Evolutionary conservation across 2,888 invertebrate genomes (phyloP), one percentile per base, ranked within the genome.

Genomic region (Nyleta sp.): DNA sequence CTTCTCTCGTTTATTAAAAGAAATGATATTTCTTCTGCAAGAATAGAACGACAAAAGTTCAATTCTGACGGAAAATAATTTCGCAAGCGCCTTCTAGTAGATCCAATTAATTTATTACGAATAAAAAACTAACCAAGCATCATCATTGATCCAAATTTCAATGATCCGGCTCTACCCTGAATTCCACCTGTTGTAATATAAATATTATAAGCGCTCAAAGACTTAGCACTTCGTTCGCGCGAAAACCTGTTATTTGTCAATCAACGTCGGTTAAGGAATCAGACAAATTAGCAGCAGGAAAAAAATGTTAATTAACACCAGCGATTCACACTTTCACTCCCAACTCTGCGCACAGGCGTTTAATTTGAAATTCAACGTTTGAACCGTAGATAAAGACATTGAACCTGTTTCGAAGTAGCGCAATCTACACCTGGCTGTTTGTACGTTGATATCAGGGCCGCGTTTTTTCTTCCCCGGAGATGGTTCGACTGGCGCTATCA

Each of bases 291-390:
- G 40, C 38, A 46, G 31, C 8, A 13, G 60, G 13, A 62, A 46
- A 71, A 35, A 72, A 55, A 55, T 31, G 57, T 22, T 73, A 50
- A 73, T 65, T 73, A 73, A 50, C 48, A 42, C 42, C 50, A 10
- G 7, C 18, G 24, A 24, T 73, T 65, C 35, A 55, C 72, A 73
- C 64, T 57, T 65, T 50, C 57, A 57, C 57, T 22, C n/a, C 5
- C 7, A 11, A 17, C 22, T 50, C 44, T 20, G 7, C 35, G 15
- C 31, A 67, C 17, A 22, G 2, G 10, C 22, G 7, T 11, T 50
- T 10, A n/a, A 55, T 68, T 68, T 48, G 31, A 50, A 70, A 50
- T 50, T 28, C 50, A 46, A 50, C 57, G 50, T 59, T 40, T 31
- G 59, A 28, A 15, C 13, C 10, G 44, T 3, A 40, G 28, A 64